Evolutionary conservation across 2,113 vertebrate genomes (phyloP).

Genomic region (Clarias batrachus): DNA sequence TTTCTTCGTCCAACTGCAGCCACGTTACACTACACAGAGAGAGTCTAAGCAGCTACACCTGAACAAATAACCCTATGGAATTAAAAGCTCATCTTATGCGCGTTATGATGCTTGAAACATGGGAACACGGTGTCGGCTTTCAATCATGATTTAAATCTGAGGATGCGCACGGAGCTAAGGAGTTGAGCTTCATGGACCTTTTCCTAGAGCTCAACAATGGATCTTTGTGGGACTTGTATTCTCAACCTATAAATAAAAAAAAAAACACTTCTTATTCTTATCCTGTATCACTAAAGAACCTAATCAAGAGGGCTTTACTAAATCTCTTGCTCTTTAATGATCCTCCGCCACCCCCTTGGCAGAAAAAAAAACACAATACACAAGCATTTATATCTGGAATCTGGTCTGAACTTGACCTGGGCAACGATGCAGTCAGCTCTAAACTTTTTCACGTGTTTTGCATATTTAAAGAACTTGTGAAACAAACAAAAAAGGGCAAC

Average conservation of each 20-base stretch:
- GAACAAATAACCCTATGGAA: slow-evolving; percentile 22
- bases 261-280: neutral
- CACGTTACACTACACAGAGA: slow-evolving; percentile 30
- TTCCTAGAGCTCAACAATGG: neutral
- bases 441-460: neutral
- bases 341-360: too few species aligned
- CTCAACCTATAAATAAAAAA: neutral
- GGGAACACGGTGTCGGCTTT: neutral
- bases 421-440: neutral
- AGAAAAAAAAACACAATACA: neutral
- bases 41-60: neutral
- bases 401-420: slow-evolving; percentile 10
- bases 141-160: neutral
- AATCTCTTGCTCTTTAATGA: neutral
- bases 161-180: neutral
- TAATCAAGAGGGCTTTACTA: neutral
- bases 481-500: neutral
- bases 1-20: slow-evolving; percentile 37
- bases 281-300: neutral
- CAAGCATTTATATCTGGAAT: neutral
- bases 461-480: neutral
- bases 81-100: slow-evolving; percentile 1
- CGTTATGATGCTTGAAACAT: neutral
- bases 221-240: neutral
- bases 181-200: neutral